Conservation (phyloP, 1,140 invertebrate genomes). For the Bombus soroeensis region DNA sequence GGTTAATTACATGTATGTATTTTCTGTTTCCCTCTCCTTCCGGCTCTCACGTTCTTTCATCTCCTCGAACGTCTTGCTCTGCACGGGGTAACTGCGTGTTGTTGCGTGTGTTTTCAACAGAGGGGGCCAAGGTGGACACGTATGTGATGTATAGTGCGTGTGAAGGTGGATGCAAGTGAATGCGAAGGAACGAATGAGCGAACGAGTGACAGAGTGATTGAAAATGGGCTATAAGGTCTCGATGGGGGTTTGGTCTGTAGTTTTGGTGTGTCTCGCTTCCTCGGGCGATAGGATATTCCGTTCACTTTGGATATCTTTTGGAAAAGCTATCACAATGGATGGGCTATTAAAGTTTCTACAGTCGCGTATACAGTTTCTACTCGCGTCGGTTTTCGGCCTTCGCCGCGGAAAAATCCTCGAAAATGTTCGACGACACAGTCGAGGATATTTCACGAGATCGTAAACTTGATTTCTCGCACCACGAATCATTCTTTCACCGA, state of each 20-base stretch:
- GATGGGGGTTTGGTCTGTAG: background rate
- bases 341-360: constrained; percentile 62
- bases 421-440: background rate
- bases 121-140: background rate
- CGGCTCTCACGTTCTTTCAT: constrained; percentile 53
- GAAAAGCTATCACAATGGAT: constrained; percentile 62
- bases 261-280: constrained; percentile 47
- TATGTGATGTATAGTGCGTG: constrained; percentile 64
- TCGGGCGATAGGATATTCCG: constrained; percentile 37
- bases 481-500: background rate
- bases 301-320: constrained; percentile 45
- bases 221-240: constrained; percentile 5
- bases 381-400: constrained; percentile 19
- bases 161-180: constrained; percentile 62
- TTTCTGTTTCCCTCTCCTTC: constrained; percentile 19
- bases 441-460: background rate
- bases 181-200: constrained; percentile 56
- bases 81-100: constrained; percentile 46
- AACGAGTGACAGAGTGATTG: constrained; percentile 65
- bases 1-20: constrained; percentile 41
- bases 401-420: constrained; percentile 41
- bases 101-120: constrained; percentile 54
- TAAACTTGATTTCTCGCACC: background rate
- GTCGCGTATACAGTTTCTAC: constrained; percentile 61
- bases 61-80: constrained; percentile 52